Evolutionary conservation across 2,797 vertebrate genomes (phyloP), one percentile per base, ranked within the genome.

Genomic region (Spea hammondii): DNA sequence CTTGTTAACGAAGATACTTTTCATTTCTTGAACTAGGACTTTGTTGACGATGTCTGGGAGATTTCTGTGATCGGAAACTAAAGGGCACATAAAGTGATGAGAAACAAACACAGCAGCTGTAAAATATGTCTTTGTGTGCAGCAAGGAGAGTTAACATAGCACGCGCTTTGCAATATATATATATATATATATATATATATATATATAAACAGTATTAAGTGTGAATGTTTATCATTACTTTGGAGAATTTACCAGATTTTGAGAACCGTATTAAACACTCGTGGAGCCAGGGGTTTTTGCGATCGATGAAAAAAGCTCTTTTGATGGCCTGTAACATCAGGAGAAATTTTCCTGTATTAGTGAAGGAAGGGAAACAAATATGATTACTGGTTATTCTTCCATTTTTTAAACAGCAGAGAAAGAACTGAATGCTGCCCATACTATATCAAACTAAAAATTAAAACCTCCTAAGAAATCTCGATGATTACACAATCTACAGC

Each of bases 201-300:
- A 5, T 11, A 66, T 64, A 46, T 14, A 5, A 32, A 51, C 8
- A 74, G 4, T 69, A 55, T 17, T 10, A 79, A 70, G 72, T 44
- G 50, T 8, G 9, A 4, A 53, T 53, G 10, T 53, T 13, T 5
- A 5, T 57, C 1, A 57, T 57, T 13, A 57, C 55, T 57, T 57
- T 9, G 7, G 4, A 57, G 5, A n/a, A 90, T 88, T 68, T 88
- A 93, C 92, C 92, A 78, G 88, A 88, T 86, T 92, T 92, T 83
- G 91, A 92, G 85, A 93, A 93, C 64, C 86, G 91, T 88, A 93
- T 91, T 88, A 93, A 89, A 86, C 91, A 93, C 82, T 93, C 91
- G 13, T 93, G 92, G 70, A 93, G 87, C 91, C 92, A 89, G 0
- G 92, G 91, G 64, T 93, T 88, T 86, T 92, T 91, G 76, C 84